A percentile compares a stretch with the other conserved stretches of the same genome.
These are phyloP conservation scores for Lasiurus borealis DNA, from an alignment of 2,113 vertebrate species.

Conservation along the genomic window DNA sequence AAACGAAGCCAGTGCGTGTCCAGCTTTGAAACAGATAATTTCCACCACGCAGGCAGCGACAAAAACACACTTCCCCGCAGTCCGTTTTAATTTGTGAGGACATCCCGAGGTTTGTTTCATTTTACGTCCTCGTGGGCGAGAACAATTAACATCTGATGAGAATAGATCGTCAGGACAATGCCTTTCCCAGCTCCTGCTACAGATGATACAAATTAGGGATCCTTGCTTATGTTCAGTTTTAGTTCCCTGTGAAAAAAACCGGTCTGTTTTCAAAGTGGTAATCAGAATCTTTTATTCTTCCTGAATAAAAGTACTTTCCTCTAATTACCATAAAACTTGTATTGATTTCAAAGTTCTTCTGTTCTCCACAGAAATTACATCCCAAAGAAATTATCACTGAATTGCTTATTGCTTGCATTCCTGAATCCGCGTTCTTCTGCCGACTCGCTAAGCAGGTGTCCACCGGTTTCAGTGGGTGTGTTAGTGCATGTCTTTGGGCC, in stretches of 20 bases:
- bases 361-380: slow-evolving; percentile 60
- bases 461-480: not conserved
- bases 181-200: slow-evolving; percentile 14
- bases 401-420: slow-evolving; percentile 33
- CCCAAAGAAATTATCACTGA: slow-evolving; percentile 42
- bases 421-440: not conserved
- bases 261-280: slow-evolving; percentile 71
- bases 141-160: slow-evolving; percentile 79
- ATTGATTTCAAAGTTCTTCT: slow-evolving; percentile 61
- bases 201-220: slow-evolving; percentile 68
- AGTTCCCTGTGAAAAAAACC: slow-evolving; percentile 29
- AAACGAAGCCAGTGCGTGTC: slow-evolving; percentile 56
- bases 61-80: slow-evolving; percentile 36
- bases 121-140: slow-evolving; percentile 68
- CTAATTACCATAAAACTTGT: slow-evolving; percentile 69
- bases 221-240: slow-evolving; percentile 73
- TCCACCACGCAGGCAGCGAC: slow-evolving; percentile 53
- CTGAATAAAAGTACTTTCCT: slow-evolving; percentile 68
- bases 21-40: slow-evolving; percentile 61
- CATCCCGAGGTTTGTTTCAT: slow-evolving; percentile 67
- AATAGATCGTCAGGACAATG: slow-evolving; percentile 58
- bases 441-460: not conserved
- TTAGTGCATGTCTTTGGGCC: not conserved
- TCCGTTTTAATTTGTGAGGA: slow-evolving; percentile 56
- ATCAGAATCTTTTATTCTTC: slow-evolving; percentile 79